Percentiles rank a stretch among this genome's conserved stretches.
phyloP scores from a whole-genome alignment of 2,113 vertebrate species.

The Crotalus horridus region DNA sequence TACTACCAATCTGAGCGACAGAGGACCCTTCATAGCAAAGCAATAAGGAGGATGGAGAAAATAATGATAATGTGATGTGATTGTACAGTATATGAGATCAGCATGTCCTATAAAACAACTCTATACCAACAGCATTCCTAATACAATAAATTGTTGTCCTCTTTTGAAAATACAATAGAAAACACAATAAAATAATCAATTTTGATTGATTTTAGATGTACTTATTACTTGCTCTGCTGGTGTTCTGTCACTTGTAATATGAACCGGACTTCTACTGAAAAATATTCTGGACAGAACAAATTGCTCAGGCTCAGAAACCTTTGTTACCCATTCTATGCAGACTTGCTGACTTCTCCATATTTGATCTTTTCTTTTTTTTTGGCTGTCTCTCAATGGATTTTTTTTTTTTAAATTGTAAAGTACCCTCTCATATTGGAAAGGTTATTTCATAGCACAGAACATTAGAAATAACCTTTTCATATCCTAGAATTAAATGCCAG shows the following conservation, averaged over 20 bases:
- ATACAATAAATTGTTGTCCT: slow-evolving; percentile 57
- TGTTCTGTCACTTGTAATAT: slow-evolving; percentile 44
- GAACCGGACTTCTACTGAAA: slow-evolving; percentile 43
- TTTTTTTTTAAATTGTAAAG: background rate
- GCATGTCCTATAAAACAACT: slow-evolving; percentile 30
- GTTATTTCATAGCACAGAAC: background rate
- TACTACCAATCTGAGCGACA: background rate
- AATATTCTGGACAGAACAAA: slow-evolving; percentile 51
- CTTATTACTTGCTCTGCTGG: slow-evolving; percentile 52
- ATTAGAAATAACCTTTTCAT: slow-evolving; percentile 15
- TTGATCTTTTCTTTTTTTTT: slow-evolving; percentile 17
- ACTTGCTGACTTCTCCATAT: slow-evolving; percentile 31
- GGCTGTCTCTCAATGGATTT: slow-evolving; percentile 2
- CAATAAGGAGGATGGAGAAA: background rate
- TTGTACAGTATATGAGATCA: slow-evolving; percentile 31
- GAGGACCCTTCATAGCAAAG: slow-evolving; percentile 13
- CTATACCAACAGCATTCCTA: slow-evolving; percentile 25
- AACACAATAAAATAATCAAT: slow-evolving; percentile 51
- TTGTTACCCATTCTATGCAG: slow-evolving; percentile 29
- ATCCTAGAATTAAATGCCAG: background rate
- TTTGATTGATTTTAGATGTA: slow-evolving; percentile 56
- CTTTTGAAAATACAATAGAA: slow-evolving; percentile 37
- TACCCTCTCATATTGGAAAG: background rate
- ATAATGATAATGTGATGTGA: background rate
- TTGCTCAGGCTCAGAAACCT: slow-evolving; percentile 44